Evolutionary conservation across 2,113 vertebrate genomes (phyloP).

Genomic region (Amphiprion percula): DNA sequence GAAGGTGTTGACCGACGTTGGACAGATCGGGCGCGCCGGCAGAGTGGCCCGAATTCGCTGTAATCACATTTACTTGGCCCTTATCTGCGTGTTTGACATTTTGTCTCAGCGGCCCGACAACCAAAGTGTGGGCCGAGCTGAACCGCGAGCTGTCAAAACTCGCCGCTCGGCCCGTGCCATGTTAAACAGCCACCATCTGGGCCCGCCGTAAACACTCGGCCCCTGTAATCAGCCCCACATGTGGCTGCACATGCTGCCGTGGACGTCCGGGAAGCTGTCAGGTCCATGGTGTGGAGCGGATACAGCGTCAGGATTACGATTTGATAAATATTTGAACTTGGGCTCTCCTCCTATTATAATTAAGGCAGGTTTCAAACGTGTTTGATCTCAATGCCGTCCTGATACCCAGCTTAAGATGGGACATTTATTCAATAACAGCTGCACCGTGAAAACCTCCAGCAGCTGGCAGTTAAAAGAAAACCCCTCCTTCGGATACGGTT

Average conservation of each 20-base stretch:
- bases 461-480: conserved; percentile 77
- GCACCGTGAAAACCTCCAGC: conserved; percentile 65
- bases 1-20: conserved; percentile 68
- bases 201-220: conserved; percentile 67
- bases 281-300: conserved; percentile 65
- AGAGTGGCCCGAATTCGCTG: conserved; percentile 28
- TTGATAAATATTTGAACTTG: conserved; percentile 74
- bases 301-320: conserved; percentile 67
- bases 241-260: conserved; percentile 60
- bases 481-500: conserved; percentile 62
- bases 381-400: conserved; percentile 68
- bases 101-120: conserved; percentile 55
- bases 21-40: conserved; percentile 40
- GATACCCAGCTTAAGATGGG: conserved; percentile 63
- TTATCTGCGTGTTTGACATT: conserved; percentile 75
- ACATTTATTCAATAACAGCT: conserved; percentile 77
- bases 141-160: conserved; percentile 70
- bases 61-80: conserved; percentile 71
- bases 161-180: conserved; percentile 60
- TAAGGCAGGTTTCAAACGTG: conserved; percentile 66
- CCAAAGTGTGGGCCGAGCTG: conserved; percentile 51
- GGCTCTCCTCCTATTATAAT: conserved; percentile 66
- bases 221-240: conserved; percentile 75
- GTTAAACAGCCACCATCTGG: conserved; percentile 80
- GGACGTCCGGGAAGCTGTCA: conserved; percentile 50